These are phyloP conservation scores for Hoplodrina ambigua DNA, from an alignment of 2,888 invertebrate genomes.

Conservation along the genomic window DNA sequence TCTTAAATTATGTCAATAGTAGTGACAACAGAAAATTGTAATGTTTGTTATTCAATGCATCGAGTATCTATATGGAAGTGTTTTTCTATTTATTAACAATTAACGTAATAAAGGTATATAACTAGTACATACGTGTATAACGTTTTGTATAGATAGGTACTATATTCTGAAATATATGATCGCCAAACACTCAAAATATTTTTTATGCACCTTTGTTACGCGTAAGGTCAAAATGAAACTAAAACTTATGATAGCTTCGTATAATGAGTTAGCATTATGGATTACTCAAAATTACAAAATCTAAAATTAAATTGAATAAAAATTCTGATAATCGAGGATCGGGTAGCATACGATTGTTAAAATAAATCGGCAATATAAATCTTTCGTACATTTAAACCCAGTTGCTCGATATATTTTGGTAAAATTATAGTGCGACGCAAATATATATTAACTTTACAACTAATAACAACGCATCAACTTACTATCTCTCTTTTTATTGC, in stretches of 20 bases:
- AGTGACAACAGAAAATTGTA: conserved; percentile 69
- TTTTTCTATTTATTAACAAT: conserved; percentile 62
- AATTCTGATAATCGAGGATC: conserved; percentile 55
- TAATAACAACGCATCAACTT: conserved; percentile 57
- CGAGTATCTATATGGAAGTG: conserved; percentile 53
- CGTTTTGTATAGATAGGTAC: conserved; percentile 64
- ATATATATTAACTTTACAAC: conserved; percentile 53
- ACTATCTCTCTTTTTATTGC: conserved; percentile 59
- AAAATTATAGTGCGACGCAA: conserved; percentile 47
- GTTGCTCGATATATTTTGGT: conserved; percentile 57
- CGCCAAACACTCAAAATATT: conserved; percentile 58
- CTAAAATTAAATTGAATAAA: conserved; percentile 61
- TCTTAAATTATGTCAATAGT: conserved; percentile 66
- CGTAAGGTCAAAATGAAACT: conserved; percentile 64
- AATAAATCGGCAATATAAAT: conserved; percentile 59
- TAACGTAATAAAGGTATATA: conserved; percentile 64
- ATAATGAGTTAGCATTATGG: conserved; percentile 64
- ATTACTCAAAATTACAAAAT: conserved; percentile 61
- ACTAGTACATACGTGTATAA: conserved; percentile 63
- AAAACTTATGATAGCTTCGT: conserved; percentile 60
- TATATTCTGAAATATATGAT: conserved; percentile 63
- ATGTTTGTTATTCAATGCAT: conserved; percentile 50
- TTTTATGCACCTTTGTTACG: conserved; percentile 62
- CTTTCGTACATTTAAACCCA: conserved; percentile 59
- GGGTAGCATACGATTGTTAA: conserved; percentile 60